Conservation (phyloP, 1,140 invertebrate species). For the Drosophila ercepeae region DNA sequence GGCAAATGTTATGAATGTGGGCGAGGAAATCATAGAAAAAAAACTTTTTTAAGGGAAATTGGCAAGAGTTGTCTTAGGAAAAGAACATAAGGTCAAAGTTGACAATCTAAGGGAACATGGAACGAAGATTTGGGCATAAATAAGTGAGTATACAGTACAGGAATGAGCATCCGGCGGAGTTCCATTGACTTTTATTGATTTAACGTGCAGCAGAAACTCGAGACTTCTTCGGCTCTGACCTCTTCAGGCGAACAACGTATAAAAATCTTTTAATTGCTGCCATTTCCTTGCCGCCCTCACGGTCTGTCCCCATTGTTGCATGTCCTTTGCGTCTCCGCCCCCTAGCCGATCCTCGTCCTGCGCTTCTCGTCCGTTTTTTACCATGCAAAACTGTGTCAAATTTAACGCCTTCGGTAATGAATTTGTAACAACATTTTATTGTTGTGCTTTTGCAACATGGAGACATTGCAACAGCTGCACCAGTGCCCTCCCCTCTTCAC, state of each 20-base stretch:
- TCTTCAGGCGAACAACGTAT: constrained; percentile 9
- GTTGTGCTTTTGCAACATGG: constrained; percentile 66
- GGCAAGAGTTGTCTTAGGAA: not conserved
- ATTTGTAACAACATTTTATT: constrained; percentile 82
- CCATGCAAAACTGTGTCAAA: constrained; percentile 80
- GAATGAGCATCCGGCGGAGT: not conserved
- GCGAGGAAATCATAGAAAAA: constrained; percentile 55
- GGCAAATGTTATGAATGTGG: too few species aligned
- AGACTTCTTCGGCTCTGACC: not conserved
- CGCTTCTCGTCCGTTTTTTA: not conserved
- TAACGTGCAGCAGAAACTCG: not conserved
- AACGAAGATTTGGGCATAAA: too few species aligned
- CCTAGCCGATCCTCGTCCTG: constrained; percentile 17
- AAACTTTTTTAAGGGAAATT: not conserved
- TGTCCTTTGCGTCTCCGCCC: constrained; percentile 40
- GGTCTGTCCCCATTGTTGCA: constrained; percentile 52
- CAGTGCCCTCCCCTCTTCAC: not conserved
- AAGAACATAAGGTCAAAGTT: not conserved
- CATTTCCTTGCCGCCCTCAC: constrained; percentile 19
- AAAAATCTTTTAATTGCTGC: constrained; percentile 35
- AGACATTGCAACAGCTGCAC: constrained; percentile 18
- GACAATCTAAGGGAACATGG: not conserved
- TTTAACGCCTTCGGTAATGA: constrained; percentile 82
- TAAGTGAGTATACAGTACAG: too few species aligned
- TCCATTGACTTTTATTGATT: constrained; percentile 6